Evolutionary conservation across 2,113 vertebrate genomes (phyloP).

Genomic region (Leptobrachium leishanense): DNA sequence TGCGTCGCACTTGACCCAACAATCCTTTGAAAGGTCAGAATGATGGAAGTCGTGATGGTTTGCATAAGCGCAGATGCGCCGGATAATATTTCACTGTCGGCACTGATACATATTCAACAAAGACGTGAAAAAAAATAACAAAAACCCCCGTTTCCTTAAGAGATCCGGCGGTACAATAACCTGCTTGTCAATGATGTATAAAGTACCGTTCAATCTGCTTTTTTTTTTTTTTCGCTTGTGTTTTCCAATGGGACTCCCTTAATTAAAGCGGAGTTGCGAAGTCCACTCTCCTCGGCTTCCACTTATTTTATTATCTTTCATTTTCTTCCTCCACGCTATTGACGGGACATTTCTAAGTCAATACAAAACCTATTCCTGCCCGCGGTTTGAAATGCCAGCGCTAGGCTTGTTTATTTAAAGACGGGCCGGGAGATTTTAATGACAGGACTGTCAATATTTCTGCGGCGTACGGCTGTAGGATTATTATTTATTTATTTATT

Average conservation of each 20-base stretch:
- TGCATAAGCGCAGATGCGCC: no score
- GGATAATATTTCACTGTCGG: no score
- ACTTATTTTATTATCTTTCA: conserved; percentile 69
- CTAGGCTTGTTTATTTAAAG: conserved; percentile 66
- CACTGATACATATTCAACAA: no score
- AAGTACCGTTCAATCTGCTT: background rate
- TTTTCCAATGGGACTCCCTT: conserved; percentile 8
- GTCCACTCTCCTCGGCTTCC: conserved; percentile 55
- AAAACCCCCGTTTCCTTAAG: no score
- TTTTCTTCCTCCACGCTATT: conserved; percentile 61
- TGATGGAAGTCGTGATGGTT: no score
- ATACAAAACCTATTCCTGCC: conserved; percentile 61
- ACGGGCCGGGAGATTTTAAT: conserved; percentile 62
- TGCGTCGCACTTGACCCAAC: no score
- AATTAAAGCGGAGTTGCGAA: conserved; percentile 20
- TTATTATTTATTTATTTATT: no score
- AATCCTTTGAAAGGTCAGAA: no score
- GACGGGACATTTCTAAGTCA: conserved; percentile 64
- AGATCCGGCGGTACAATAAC: no score
- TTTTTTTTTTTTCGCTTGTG: background rate
- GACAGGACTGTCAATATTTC: conserved; percentile 63
- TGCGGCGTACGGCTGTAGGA: conserved; percentile 48
- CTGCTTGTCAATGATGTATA: no score
- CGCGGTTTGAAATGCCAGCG: conserved; percentile 65
- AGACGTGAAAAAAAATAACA: no score